Evolutionary conservation across 1,140 invertebrate species (phyloP).

Genomic region (Medauroidea extradentata): DNA sequence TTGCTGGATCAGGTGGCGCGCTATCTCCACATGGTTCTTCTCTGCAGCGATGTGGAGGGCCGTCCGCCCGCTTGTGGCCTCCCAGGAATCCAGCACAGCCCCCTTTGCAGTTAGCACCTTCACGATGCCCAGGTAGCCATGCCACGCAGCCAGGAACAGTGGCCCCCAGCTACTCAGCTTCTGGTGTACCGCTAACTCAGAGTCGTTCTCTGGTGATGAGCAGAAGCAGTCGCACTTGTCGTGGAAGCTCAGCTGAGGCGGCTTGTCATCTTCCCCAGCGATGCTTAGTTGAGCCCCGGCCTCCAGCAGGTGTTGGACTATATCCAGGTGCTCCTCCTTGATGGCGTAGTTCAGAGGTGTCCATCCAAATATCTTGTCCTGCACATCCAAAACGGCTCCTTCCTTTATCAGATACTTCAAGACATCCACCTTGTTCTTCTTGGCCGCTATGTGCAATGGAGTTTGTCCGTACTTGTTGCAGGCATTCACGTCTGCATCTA

Average conservation of each 20-base stretch:
- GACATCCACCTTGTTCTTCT: slow-evolving; percentile 52
- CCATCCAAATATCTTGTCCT: slow-evolving; percentile 55
- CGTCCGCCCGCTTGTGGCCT: slow-evolving; percentile 49
- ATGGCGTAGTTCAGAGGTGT: slow-evolving; percentile 58
- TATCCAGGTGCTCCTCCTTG: slow-evolving; percentile 1
- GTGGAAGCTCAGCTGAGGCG: background rate
- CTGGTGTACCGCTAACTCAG: slow-evolving; percentile 16
- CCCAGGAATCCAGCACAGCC: slow-evolving; percentile 57
- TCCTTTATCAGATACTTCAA: slow-evolving; percentile 65
- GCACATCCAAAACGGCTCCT: slow-evolving; percentile 54
- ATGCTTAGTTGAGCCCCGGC: background rate
- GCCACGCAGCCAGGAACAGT: slow-evolving; percentile 65
- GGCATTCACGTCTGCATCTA: slow-evolving; percentile 56
- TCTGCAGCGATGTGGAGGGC: slow-evolving; percentile 44
- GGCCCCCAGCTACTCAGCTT: slow-evolving; percentile 52
- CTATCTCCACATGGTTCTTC: slow-evolving; percentile 29
- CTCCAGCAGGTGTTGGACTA: slow-evolving; percentile 37
- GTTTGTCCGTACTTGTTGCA: slow-evolving; percentile 70
- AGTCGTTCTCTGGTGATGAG: background rate
- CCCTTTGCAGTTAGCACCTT: slow-evolving; percentile 63
- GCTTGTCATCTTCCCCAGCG: background rate
- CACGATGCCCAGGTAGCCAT: slow-evolving; percentile 60
- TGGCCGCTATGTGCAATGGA: slow-evolving; percentile 54
- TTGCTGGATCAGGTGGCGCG: background rate
- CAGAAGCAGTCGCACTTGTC: background rate